Base-by-base conservation (phyloP, 1,140 invertebrate genomes). In the Homalodisca vitripennis region DNA sequence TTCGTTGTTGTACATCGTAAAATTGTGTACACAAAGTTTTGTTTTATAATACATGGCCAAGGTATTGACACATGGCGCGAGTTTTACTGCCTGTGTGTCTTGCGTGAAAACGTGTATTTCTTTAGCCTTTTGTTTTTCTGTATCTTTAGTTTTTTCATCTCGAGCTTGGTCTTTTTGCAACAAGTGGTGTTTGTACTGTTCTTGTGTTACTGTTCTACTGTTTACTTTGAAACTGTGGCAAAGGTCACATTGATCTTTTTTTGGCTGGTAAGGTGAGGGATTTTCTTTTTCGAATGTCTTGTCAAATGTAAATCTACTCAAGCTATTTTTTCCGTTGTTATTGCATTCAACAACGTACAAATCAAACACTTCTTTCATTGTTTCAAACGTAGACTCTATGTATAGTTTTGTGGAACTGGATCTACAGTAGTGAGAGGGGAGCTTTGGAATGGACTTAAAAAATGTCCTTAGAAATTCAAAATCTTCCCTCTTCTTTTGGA, bases 11-110 rank as follows among this genome's bases (percentile, higher is more conserved):
- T 79, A 82, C 41, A 82, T 67, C 20, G 80, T 80, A 67, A 79
- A 82, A 74, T 82, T 82, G 73, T 82, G 79, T 17, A 75, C 66
- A 20, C 73, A 63, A 22, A 81, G 69, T 73, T 82, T 82, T 12
- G 74, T 79, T 74, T 80, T 81, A 72, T 78, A 82, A 73, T 82
- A 82, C 32, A 80, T 51, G 41, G 75, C 75, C 73, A 79, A 62
- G 46, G 75, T 75, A 73, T 77, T 75, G 30, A 81, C 29, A 67
- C 64, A 17, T 14, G 73, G 74, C 29, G 62, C 29, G 12, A 71
- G 46, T 69, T 73, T 64, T 34, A 73, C 70, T n/a, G 69, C 63
- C 63, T 71, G n/a, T n/a, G n/a, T n/a, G n/a, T n/a, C n/a, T n/a
- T n/a, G n/a, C n/a, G n/a, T n/a, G n/a, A n/a, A n/a, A n/a, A n/a